phyloP scores from a whole-genome alignment of 2,888 invertebrate species.

The Tetheella fluctuosa region DNA sequence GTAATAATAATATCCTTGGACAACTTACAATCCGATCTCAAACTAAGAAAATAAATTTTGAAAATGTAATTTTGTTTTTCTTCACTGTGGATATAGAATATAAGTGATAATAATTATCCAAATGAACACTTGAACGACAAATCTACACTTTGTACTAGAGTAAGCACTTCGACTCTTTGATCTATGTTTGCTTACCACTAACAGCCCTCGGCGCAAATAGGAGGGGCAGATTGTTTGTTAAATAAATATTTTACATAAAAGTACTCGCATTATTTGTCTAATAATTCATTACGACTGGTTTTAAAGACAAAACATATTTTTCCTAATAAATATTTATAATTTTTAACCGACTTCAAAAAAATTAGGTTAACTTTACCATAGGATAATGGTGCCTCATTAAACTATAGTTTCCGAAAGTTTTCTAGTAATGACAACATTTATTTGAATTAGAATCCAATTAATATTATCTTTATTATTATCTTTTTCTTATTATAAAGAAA shows the following conservation, averaged over 20 bases:
- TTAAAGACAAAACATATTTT: background rate
- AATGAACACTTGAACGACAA: conserved; percentile 41
- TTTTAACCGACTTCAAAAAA: no score
- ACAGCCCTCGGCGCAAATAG: conserved; percentile 52
- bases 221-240: conserved; percentile 59
- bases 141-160: conserved; percentile 39
- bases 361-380: no score
- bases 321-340: no score
- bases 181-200: conserved; percentile 70
- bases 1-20: background rate
- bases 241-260: conserved; percentile 76
- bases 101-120: conserved; percentile 32
- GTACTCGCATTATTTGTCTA: conserved; percentile 65
- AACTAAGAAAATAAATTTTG: no score
- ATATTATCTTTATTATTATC: no score
- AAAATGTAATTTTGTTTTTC: background rate
- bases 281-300: conserved; percentile 63
- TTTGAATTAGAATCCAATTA: no score
- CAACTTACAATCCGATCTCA: no score
- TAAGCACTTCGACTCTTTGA: conserved; percentile 60
- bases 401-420: no score
- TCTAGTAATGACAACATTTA: no score
- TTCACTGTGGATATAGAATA: conserved; percentile 3
- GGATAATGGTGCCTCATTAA: no score
- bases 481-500: no score